phyloP scores from a whole-genome alignment of 2,888 invertebrate species.

The Eupeodes luniger region DNA sequence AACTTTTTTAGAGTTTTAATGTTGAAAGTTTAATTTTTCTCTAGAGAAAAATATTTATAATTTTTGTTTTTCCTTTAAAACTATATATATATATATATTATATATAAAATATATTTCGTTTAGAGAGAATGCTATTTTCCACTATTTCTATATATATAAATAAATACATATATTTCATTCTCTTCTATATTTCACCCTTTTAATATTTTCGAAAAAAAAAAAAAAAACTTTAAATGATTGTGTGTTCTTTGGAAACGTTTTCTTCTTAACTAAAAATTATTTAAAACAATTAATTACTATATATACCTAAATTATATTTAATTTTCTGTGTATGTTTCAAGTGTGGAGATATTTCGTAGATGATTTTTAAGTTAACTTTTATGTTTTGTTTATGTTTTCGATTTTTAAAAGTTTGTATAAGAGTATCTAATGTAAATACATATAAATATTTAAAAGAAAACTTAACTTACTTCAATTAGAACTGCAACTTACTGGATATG shows the following conservation, averaged over 20 bases:
- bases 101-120: conserved; percentile 67
- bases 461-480: conserved; percentile 53
- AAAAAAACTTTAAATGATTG: conserved; percentile 64
- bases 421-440: conserved; percentile 67
- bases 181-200: conserved; percentile 75
- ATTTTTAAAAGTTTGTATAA: conserved; percentile 38
- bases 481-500: conserved; percentile 66
- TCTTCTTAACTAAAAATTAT: conserved; percentile 58
- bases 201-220: conserved; percentile 60
- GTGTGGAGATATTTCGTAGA: conserved; percentile 69
- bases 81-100: conserved; percentile 46
- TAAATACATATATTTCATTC: conserved; percentile 70
- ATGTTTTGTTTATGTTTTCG: conserved; percentile 20
- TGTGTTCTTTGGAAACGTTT: conserved; percentile 75
- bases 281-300: conserved; percentile 39
- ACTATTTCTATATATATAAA: conserved; percentile 72
- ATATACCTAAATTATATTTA: conserved; percentile 37
- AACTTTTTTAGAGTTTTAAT: conserved; percentile 67
- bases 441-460: conserved; percentile 24
- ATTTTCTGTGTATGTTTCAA: conserved; percentile 74
- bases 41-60: conserved; percentile 56
- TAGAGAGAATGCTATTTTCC: conserved; percentile 76
- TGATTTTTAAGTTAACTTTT: conserved; percentile 61
- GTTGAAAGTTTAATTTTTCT: conserved; percentile 61
- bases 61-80: conserved; percentile 26